Percentiles rank a stretch among this genome's conserved stretches.
These are phyloP conservation scores for Diplosoma virens DNA, from an alignment of 23 tunicate species.

Conservation along the genomic window DNA sequence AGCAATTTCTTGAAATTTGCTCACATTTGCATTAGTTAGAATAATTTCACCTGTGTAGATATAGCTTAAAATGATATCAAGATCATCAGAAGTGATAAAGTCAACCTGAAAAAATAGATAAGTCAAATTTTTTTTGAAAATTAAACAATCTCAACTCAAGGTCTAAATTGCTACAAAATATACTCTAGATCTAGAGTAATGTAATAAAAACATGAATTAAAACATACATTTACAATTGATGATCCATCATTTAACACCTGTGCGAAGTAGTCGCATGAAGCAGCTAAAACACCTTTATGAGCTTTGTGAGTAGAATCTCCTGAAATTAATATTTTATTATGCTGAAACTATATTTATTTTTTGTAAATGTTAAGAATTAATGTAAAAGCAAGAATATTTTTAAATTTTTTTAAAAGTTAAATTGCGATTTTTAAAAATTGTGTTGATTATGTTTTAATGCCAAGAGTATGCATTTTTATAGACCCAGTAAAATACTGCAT, in stretches of 20 bases:
- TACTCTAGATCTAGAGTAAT: not conserved
- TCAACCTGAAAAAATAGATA: not conserved
- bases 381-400: too few relatives aligned
- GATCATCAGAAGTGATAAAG: not conserved
- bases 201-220: not conserved
- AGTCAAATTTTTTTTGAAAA: too few relatives aligned
- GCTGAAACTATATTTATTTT: too few relatives aligned
- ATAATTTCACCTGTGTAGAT: slow-evolving; percentile 29
- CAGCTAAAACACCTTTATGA: slow-evolving; percentile 42
- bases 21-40: not conserved
- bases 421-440: too few relatives aligned
- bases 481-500: too few relatives aligned
- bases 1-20: not conserved
- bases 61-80: slow-evolving; percentile 11
- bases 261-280: slow-evolving; percentile 23
- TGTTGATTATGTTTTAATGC: too few relatives aligned
- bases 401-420: too few relatives aligned
- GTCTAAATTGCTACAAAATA: not conserved
- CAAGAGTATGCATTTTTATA: too few relatives aligned
- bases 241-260: slow-evolving; percentile 11
- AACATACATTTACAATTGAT: not conserved
- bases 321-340: too few relatives aligned
- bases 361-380: too few relatives aligned
- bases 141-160: not conserved
- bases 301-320: slow-evolving; percentile 13